Base-by-base conservation (phyloP, 2,888 invertebrate species). In the Pandemis cinnamomeana region DNA sequence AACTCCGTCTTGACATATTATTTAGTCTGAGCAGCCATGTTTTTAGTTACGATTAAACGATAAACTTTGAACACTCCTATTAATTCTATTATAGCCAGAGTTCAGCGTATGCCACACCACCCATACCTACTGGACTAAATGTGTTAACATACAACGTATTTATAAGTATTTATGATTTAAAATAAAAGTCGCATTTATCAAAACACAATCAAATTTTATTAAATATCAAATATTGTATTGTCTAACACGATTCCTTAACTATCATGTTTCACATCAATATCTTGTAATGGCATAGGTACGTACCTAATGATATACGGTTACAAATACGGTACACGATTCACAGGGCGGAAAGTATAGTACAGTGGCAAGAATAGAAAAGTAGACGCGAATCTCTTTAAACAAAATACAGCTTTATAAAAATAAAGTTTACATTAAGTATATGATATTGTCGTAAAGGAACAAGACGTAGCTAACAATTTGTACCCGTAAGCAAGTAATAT, bases 181-280 rank as follows among this genome's bases (percentile, higher is more conserved):
- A 89, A 87, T 88, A 86, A 91, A 90, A 89, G 67, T 60, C 78
- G 67, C 46, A 71, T 76, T 15, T 91, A 90, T 87, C 90, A 93
- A 93, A 94, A 93, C 93, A 93, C 94, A 93, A 93, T 93, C 93
- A 93, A 92, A 91, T 93, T 93, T 93, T 93, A 92, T 92, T 94
- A 91, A 91, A 93, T 94, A 94, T 93, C 93, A 94, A 93, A 94
- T 94, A 94, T 89, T 93, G 94, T 94, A 94, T 94, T 94, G 94
- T 94, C 94, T 94, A 94, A 94, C 94, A 94, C 94, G 93, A 94
- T 92, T 90, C 90, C 92, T 93, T 94, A 93, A 88, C 90, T 93
- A 91, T 91, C 90, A 93, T 92, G 91, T 91, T 93, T 91, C 91
- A 93, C 92, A 92, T 92, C 91, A 92, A 93, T 92, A 91, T 91